Evolutionary conservation across 1,140 invertebrate genomes (phyloP).

Genomic region (Temnothorax longispinosus): DNA sequence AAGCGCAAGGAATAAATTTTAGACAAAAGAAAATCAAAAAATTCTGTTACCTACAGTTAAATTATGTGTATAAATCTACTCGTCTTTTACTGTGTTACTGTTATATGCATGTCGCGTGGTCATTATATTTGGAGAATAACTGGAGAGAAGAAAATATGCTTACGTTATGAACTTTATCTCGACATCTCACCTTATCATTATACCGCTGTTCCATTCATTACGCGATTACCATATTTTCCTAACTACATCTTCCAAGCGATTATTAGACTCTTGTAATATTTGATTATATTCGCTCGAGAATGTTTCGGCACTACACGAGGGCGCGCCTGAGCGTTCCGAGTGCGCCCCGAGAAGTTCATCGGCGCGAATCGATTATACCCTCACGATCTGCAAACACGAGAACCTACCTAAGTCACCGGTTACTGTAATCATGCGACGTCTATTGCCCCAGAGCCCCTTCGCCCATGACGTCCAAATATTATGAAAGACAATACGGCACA

Average conservation of each 20-base stretch:
- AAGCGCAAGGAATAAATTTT: not conserved
- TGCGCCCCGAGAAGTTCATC: conserved; percentile 6
- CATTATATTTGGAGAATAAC: not conserved
- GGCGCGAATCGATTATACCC: conserved; percentile 48
- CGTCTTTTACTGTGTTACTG: not conserved
- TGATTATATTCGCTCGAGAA: not conserved
- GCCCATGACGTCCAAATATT: conserved; percentile 40
- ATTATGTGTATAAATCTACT: too few relatives aligned
- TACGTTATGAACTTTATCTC: not conserved
- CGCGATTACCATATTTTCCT: not conserved
- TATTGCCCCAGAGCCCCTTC: conserved; percentile 31
- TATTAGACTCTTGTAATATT: conserved; percentile 14
- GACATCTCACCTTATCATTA: too few relatives aligned
- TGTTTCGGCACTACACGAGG: not conserved
- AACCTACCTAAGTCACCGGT: conserved; percentile 44
- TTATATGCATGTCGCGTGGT: not conserved
- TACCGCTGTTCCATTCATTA: too few relatives aligned
- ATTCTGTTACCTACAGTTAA: not conserved
- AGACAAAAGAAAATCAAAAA: not conserved
- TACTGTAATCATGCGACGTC: conserved; percentile 54
- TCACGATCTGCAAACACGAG: conserved; percentile 49
- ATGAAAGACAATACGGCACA: conserved; percentile 55
- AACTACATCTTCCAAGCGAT: not conserved
- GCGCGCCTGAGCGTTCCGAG: not conserved
- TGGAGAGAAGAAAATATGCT: not conserved